phyloP scores from a whole-genome alignment of 2,888 invertebrate genomes.

The Endotricha flammealis region DNA sequence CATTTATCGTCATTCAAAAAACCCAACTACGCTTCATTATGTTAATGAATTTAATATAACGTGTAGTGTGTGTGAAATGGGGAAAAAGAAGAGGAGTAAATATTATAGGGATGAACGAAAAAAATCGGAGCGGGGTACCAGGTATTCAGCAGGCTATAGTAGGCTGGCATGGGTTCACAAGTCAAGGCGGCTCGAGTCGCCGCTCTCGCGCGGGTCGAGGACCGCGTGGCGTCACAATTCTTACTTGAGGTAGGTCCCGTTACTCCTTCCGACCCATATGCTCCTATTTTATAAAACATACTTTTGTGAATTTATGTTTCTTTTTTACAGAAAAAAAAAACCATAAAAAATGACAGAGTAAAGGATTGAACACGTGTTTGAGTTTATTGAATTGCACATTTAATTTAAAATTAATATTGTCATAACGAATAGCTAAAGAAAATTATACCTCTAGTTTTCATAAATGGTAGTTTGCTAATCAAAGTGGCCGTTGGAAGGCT shows the following conservation, averaged over 20 bases:
- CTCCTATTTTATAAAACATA: constrained; percentile 17
- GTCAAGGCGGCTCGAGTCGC: constrained; percentile 57
- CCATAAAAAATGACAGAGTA: no score
- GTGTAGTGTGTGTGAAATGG: not conserved
- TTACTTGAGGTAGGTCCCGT: constrained; percentile 57
- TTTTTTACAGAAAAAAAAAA: not conserved
- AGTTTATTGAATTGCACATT: no score
- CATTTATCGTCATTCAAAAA: no score
- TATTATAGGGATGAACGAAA: not conserved
- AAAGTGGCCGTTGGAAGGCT: constrained; percentile 1
- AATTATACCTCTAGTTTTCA: constrained; percentile 8
- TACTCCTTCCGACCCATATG: constrained; percentile 48
- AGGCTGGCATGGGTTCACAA: constrained; percentile 52
- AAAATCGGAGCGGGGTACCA: constrained; percentile 29
- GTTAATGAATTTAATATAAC: not conserved
- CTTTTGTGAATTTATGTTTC: not conserved
- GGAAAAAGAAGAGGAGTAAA: not conserved
- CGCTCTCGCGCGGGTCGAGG: constrained; percentile 51
- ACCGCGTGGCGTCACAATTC: constrained; percentile 44
- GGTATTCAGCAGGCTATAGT: constrained; percentile 47
- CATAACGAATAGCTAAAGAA: not conserved
- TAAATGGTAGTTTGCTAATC: constrained; percentile 7
- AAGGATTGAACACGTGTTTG: no score
- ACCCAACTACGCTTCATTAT: no score
- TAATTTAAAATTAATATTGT: no score